These are phyloP conservation scores for Scartelaos histophorus DNA, from an alignment of 2,113 vertebrate species.

Conservation along the genomic window DNA sequence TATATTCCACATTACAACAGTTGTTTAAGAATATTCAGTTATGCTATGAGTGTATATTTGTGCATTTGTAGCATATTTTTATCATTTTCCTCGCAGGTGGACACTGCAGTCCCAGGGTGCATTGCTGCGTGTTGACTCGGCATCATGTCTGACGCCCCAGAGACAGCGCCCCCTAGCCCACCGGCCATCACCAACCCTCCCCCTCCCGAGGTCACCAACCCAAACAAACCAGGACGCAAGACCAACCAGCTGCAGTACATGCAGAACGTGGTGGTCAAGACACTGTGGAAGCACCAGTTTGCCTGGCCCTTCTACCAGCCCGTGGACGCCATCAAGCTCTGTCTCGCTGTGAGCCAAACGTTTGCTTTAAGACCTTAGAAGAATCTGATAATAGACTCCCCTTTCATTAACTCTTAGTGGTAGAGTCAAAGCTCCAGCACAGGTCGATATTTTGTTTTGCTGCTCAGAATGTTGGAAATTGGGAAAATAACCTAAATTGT, in stretches of 20 bases:
- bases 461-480: too few species aligned
- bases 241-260: constrained; percentile 99
- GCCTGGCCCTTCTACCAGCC: constrained; percentile 99
- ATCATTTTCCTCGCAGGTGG: constrained; percentile 12
- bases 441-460: too few species aligned
- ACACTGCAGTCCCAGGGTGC: constrained; percentile 56
- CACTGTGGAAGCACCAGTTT: constrained; percentile 98
- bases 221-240: constrained; percentile 92
- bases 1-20: too few species aligned
- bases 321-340: constrained; percentile 92
- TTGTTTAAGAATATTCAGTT: too few species aligned
- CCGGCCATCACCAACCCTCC: constrained; percentile 84
- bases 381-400: too few species aligned
- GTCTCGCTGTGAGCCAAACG: constrained; percentile 83
- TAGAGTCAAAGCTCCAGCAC: too few species aligned
- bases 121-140: constrained; percentile 48
- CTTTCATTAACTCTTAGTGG: too few species aligned
- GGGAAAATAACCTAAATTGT: too few species aligned
- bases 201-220: constrained; percentile 89
- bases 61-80: not conserved
- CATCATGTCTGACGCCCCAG: constrained; percentile 86
- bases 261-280: constrained; percentile 99
- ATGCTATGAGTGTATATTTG: too few species aligned
- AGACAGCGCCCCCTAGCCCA: constrained; percentile 80
- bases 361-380: too few species aligned